Evolutionary conservation across 2,113 vertebrate genomes (phyloP), one percentile per base, ranked within the genome.

Genomic region (Uria lomvia): DNA sequence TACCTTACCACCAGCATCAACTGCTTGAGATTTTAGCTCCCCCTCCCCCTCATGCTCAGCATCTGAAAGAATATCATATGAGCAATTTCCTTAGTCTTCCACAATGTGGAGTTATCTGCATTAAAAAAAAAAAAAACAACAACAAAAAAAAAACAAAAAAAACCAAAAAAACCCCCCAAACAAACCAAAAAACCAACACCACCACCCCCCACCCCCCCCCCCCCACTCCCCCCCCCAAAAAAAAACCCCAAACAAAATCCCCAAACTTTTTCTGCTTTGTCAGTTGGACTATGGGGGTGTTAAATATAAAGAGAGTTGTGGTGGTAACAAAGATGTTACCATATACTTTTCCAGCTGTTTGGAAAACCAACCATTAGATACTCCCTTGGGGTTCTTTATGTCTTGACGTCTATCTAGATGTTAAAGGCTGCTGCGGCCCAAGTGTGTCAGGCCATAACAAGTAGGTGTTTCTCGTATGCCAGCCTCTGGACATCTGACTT

Each of bases 21-120:
- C 19, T 1, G 0, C 13, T 81, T 72, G 50, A 77, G 53, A 55
- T 65, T 72, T 75, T 84, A 73, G 63, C 23, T 26, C 34, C 36
- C 15, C 15, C 15, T 2, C 3, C 24, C 1, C 4, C 14, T 30
- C 22, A 17, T 1, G 3, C 30, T 32, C 47, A 58, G n/a, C 11
- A 15, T 27, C 53, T 86, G 58, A 87, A 76, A 38, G 19, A 84
- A 45, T 80, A 40, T 72, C 23, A 16, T n/a, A 24, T 23, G 8
- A 76, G 27, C 21, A 8, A 32, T 79, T 82, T 78, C 26, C 83
- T 56, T 56, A 65, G 11, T 91, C 29, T 71, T 4, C 7, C 27
- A 38, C 7, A 2, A 1, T 67, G 47, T 63, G 15, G 15, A 38
- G 22, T 66, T 70, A 40, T 3, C 24, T 72, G 50, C 8, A 16